These are phyloP conservation scores for Turritopsis rubra DNA, from an alignment of 30 jellyfish, hydroid and myxozoan genomes.

Conservation along the genomic window DNA sequence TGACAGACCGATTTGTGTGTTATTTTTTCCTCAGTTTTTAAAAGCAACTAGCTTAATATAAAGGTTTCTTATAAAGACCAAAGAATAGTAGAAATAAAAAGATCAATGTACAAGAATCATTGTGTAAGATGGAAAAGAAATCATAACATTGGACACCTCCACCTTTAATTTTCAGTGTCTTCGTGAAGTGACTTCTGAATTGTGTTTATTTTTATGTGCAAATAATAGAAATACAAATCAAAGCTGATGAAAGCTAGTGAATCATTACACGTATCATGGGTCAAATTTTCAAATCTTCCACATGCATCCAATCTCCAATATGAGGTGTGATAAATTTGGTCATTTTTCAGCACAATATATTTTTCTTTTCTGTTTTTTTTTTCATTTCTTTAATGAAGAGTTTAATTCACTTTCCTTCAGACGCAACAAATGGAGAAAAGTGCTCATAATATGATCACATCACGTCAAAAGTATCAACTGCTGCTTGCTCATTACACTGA, in stretches of 20 bases:
- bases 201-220: not conserved
- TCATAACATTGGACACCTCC: no score
- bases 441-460: conserved; percentile 90
- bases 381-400: not conserved
- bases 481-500: conserved; percentile 63
- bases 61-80: no score
- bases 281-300: conserved; percentile 64
- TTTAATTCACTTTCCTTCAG: conserved; percentile 23
- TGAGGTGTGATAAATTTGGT: conserved; percentile 44
- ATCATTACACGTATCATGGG: conserved; percentile 79
- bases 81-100: no score
- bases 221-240: conserved; percentile 16
- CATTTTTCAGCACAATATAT: not conserved
- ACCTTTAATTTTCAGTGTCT: not conserved
- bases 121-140: no score
- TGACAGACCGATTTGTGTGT: no score
- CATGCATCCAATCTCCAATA: conserved; percentile 43
- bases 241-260: conserved; percentile 81
- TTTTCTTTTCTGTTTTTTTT: not conserved
- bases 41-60: no score
- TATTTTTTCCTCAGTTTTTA: no score
- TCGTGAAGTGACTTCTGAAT: no score
- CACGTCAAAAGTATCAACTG: conserved; percentile 75
- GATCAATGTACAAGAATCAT: no score
- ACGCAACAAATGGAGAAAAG: conserved; percentile 63